Percentiles rank a stretch among this genome's conserved stretches.
phyloP scores from a whole-genome alignment of 1,140 invertebrate genomes.

The Belonocnema kinseyi region DNA sequence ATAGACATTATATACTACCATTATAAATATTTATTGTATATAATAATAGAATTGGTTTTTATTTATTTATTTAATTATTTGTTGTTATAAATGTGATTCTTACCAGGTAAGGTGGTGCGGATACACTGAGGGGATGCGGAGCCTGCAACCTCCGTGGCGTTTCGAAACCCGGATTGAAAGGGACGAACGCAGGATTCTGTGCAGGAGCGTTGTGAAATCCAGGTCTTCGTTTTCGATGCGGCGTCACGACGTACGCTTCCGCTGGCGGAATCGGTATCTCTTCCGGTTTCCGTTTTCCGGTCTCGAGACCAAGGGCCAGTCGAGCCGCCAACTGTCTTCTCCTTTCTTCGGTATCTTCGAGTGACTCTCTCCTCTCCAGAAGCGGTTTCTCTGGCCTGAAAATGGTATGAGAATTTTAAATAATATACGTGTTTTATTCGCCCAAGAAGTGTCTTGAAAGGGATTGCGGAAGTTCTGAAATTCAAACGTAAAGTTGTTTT shows the following conservation, averaged over 20 bases:
- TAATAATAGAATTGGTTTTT: too few relatives aligned
- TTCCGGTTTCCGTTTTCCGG: conserved; percentile 71
- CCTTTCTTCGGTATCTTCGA: conserved; percentile 73
- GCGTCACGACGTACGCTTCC: conserved; percentile 86
- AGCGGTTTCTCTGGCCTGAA: conserved; percentile 59
- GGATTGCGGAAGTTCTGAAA: too few relatives aligned
- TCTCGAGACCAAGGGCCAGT: conserved; percentile 68
- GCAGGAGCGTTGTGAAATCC: conserved; percentile 90
- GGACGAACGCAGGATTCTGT: conserved; percentile 89
- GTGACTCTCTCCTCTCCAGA: conserved; percentile 70
- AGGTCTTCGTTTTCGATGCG: conserved; percentile 87
- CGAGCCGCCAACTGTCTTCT: conserved; percentile 69
- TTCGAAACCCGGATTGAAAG: conserved; percentile 78
- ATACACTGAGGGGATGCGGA: conserved; percentile 81
- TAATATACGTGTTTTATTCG: too few relatives aligned
- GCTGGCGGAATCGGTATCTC: conserved; percentile 72
- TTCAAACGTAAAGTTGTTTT: too few relatives aligned
- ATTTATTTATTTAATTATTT: too few relatives aligned
- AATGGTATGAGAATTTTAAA: not conserved
- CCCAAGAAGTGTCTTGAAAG: too few relatives aligned
- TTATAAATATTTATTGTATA: too few relatives aligned
- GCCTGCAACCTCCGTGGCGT: conserved; percentile 75
- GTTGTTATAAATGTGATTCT: conserved; percentile 32
- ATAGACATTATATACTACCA: too few relatives aligned
- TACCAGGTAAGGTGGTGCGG: conserved; percentile 82